Evolutionary conservation across 37 sponge, comb jelly and placozoan species (phyloP).

Genomic region (Chondrilla cf. caribensis): DNA sequence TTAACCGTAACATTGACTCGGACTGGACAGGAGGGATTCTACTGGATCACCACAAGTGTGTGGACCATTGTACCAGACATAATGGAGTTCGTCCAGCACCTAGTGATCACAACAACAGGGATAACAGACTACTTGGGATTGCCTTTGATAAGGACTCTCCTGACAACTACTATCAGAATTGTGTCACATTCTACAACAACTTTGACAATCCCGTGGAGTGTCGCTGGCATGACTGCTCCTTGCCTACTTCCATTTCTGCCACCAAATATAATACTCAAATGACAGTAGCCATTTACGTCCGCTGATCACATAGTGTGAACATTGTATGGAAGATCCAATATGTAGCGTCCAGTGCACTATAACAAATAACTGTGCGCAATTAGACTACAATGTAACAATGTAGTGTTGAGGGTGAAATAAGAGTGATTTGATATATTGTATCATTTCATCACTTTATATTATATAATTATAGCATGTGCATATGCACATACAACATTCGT

Average conservation of each 20-base stretch:
- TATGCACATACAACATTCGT: too few relatives aligned
- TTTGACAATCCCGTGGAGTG: constrained; percentile 1
- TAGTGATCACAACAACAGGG: neutral
- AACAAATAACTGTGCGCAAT: too few relatives aligned
- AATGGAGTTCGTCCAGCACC: constrained; percentile 24
- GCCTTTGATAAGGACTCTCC: constrained; percentile 20
- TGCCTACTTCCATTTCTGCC: constrained; percentile 5
- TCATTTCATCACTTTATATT: neutral
- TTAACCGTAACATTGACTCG: constrained; percentile 20
- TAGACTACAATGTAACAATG: too few relatives aligned
- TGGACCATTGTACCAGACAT: neutral
- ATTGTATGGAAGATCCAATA: neutral
- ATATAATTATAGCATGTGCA: too few relatives aligned
- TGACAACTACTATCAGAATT: neutral
- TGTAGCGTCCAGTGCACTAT: too few relatives aligned
- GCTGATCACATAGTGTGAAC: neutral
- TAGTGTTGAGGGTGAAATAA: too few relatives aligned
- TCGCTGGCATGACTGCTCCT: constrained; percentile 29
- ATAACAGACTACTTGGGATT: neutral
- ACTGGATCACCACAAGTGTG: neutral
- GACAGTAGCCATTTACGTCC: constrained; percentile 27
- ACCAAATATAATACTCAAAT: neutral
- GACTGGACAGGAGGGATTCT: constrained; percentile 12
- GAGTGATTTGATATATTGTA: neutral
- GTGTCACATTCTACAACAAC: neutral